phyloP scores from a whole-genome alignment of 2,888 invertebrate species.

The Phaedon cochleariae region DNA sequence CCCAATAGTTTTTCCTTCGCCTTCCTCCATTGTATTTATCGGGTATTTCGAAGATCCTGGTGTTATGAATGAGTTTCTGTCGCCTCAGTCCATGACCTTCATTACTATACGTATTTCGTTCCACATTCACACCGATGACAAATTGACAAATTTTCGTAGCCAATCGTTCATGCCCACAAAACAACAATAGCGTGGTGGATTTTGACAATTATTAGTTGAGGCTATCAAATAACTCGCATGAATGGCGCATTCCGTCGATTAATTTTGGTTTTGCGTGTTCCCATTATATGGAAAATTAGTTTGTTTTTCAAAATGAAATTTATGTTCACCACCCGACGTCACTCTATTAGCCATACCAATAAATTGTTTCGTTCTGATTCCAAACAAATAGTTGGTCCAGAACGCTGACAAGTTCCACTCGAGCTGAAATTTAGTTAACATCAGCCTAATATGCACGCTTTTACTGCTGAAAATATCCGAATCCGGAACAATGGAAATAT shows the following conservation, averaged over 20 bases:
- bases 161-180: neutral
- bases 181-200: constrained; percentile 12
- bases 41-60: neutral
- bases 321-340: constrained; percentile 18
- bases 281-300: constrained; percentile 28
- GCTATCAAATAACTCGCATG: constrained; percentile 32
- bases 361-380: constrained; percentile 8
- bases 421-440: neutral
- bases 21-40: neutral
- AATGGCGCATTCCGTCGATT: constrained; percentile 33
- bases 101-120: neutral
- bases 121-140: neutral
- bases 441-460: no score
- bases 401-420: neutral
- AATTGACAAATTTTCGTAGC: neutral
- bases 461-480: no score
- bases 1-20: no score
- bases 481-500: no score
- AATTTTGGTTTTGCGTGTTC: constrained; percentile 34
- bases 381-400: neutral
- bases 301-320: constrained; percentile 31
- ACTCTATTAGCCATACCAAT: neutral
- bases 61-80: neutral
- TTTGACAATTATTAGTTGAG: constrained; percentile 35
- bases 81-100: neutral